phyloP scores from a whole-genome alignment of 2,113 vertebrate species.

The Otus sunia region DNA sequence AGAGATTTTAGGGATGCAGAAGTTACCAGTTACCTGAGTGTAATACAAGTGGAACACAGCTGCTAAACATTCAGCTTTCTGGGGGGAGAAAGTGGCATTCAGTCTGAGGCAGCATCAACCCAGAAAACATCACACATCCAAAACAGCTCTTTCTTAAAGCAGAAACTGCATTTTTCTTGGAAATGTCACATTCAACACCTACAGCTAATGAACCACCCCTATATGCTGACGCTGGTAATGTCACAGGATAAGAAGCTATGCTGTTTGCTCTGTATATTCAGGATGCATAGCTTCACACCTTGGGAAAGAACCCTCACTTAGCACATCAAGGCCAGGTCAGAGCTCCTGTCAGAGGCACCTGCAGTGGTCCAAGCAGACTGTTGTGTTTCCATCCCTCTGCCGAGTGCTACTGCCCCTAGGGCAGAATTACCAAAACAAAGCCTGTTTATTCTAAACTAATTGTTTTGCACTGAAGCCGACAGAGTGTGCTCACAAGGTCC shows the following conservation, averaged over 20 bases:
- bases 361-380: background rate
- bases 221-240: background rate
- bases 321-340: background rate
- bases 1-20: background rate
- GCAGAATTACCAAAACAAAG: constrained; percentile 7
- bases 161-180: background rate
- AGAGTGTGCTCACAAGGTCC: background rate
- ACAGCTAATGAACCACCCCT: background rate
- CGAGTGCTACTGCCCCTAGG: background rate
- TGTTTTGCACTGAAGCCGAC: background rate
- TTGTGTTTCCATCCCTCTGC: background rate
- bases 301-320: background rate
- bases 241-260: background rate
- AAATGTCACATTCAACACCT: background rate
- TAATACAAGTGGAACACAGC: background rate
- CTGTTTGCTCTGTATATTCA: background rate
- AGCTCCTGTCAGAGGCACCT: background rate
- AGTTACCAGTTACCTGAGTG: background rate
- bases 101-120: background rate
- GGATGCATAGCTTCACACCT: background rate
- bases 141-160: background rate
- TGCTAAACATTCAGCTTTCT: background rate
- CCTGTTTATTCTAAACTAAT: background rate
- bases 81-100: background rate
- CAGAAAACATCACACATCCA: background rate